phyloP scores from a whole-genome alignment of 2,113 vertebrate species.

The Lagopus leucura region DNA sequence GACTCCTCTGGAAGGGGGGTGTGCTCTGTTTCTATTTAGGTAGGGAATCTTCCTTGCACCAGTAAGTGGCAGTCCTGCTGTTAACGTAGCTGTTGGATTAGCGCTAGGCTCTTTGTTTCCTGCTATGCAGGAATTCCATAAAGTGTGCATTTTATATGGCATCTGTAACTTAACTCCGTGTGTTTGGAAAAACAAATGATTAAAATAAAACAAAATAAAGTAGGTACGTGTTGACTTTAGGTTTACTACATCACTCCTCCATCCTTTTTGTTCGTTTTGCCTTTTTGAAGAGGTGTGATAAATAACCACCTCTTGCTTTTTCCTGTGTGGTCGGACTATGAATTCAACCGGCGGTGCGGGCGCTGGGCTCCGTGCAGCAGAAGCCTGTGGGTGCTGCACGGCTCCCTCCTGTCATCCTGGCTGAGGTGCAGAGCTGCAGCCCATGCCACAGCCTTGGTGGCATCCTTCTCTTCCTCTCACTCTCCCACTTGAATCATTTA shows the following conservation, averaged over 20 bases:
- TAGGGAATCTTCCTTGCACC: slow-evolving; percentile 38
- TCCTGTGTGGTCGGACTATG: slow-evolving; percentile 56
- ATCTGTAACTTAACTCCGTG: slow-evolving; percentile 70
- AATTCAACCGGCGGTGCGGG: slow-evolving; percentile 56
- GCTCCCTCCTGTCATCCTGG: neutral
- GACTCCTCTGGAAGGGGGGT: slow-evolving; percentile 25
- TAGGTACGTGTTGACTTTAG: slow-evolving; percentile 59
- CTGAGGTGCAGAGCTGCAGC: neutral
- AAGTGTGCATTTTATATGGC: slow-evolving; percentile 75
- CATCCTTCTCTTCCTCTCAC: neutral
- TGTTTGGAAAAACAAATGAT: slow-evolving; percentile 42
- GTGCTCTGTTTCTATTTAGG: slow-evolving; percentile 51
- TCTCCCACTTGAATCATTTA: neutral
- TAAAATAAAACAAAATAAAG: neutral
- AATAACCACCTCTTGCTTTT: slow-evolving; percentile 71
- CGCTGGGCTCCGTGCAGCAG: neutral
- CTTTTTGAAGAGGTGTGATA: slow-evolving; percentile 61
- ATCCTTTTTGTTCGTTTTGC: slow-evolving; percentile 27
- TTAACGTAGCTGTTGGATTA: slow-evolving; percentile 72
- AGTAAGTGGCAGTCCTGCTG: slow-evolving; percentile 61
- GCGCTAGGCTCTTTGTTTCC: slow-evolving; percentile 73
- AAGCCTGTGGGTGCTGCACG: neutral
- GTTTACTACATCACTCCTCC: slow-evolving; percentile 62
- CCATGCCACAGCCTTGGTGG: rapidly evolving
- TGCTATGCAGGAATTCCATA: slow-evolving; percentile 81